A percentile compares a stretch with the other conserved stretches of the same genome.
These are phyloP conservation scores for Cyprinodon diabolis DNA, from an alignment of 2,797 vertebrate species.

Conservation along the genomic window DNA sequence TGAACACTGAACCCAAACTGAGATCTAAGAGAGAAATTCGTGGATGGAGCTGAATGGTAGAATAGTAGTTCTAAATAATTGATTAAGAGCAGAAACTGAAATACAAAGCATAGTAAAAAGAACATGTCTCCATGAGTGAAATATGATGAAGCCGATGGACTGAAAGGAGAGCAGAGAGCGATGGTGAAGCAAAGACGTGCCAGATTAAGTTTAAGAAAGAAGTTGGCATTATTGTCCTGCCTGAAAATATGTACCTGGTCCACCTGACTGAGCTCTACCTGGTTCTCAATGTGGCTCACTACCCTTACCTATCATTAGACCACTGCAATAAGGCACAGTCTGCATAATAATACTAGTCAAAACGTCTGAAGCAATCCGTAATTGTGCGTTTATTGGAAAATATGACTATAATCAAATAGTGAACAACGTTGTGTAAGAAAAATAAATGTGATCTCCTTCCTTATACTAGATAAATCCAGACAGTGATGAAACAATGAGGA, in stretches of 20 bases:
- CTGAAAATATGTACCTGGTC: slow-evolving; percentile 62
- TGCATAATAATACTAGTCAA: slow-evolving; percentile 45
- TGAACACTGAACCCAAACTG: not conserved
- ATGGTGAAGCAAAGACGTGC: slow-evolving; percentile 38
- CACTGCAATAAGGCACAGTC: slow-evolving; percentile 52
- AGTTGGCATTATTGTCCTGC: slow-evolving; percentile 62
- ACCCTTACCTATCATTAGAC: slow-evolving; percentile 66
- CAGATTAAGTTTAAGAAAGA: slow-evolving; percentile 24
- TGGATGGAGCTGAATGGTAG: slow-evolving; percentile 12
- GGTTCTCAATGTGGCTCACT: slow-evolving; percentile 68
- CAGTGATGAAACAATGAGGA: not conserved
- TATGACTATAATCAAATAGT: not conserved
- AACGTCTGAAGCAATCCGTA: not conserved
- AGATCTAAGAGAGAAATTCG: not conserved
- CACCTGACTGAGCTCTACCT: slow-evolving; percentile 69
- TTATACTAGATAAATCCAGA: not conserved
- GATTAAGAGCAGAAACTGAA: slow-evolving; percentile 18
- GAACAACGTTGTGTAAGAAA: too few relatives aligned
- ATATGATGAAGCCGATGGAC: slow-evolving; percentile 44
- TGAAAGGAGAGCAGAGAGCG: slow-evolving; percentile 22
- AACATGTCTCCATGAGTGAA: slow-evolving; percentile 33
- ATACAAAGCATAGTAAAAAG: slow-evolving; percentile 17
- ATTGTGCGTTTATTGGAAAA: slow-evolving; percentile 23
- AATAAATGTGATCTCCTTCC: not conserved
- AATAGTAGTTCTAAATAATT: slow-evolving; percentile 23